Percentiles rank a stretch among this genome's conserved stretches.
Conservation (phyloP, 2,888 invertebrate species). For the Poecilus cupreus region DNA sequence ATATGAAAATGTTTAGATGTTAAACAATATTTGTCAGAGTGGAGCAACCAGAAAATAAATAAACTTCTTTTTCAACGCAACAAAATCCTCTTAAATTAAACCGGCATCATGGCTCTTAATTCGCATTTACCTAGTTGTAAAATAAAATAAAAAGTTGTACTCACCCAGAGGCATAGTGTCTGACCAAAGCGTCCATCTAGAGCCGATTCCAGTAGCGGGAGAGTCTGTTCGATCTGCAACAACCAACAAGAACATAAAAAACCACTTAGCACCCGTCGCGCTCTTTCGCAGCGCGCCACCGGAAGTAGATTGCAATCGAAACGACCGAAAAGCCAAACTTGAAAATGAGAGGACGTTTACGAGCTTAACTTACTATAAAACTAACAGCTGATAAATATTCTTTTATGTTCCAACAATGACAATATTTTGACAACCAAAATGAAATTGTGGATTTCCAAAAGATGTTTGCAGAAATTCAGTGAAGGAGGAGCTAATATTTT, state of each 20-base stretch:
- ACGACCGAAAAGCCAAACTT: not conserved
- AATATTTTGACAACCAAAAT: not conserved
- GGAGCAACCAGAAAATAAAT: too few relatives aligned
- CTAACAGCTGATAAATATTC: not conserved
- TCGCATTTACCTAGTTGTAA: not conserved
- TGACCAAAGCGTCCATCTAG: constrained; percentile 54
- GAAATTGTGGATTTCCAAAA: not conserved
- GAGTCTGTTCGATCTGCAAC: constrained; percentile 44
- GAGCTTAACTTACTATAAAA: too few relatives aligned
- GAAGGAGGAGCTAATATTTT: constrained; percentile 50
- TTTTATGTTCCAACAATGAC: not conserved
- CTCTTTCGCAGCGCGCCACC: not conserved
- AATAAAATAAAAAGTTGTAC: not conserved
- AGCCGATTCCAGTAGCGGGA: constrained; percentile 34
- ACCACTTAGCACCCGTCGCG: constrained; percentile 49
- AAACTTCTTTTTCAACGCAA: too few relatives aligned
- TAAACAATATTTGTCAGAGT: too few relatives aligned
- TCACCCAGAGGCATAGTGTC: constrained; percentile 54
- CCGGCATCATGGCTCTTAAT: not conserved
- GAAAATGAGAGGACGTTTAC: not conserved
- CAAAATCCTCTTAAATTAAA: not conserved
- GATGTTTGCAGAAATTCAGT: too few relatives aligned
- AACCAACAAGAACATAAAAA: constrained; percentile 42
- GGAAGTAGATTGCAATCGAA: constrained; percentile 20
- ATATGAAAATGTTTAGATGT: too few relatives aligned